Evolutionary conservation across 2,888 invertebrate genomes (phyloP).

Genomic region (Morinoia aosen): DNA sequence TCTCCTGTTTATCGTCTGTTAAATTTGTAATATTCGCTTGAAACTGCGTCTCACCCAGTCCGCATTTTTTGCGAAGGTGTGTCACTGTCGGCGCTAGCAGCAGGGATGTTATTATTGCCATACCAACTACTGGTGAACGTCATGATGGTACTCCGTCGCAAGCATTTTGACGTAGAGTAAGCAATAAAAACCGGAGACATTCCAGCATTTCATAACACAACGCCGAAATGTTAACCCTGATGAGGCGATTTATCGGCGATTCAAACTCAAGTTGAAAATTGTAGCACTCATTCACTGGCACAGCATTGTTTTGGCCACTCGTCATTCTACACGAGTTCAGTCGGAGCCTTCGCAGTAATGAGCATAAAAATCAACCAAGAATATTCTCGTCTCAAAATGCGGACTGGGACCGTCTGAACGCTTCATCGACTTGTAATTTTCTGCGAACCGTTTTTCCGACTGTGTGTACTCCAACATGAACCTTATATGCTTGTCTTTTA

Average conservation of each 20-base stretch:
- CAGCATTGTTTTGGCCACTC: not conserved
- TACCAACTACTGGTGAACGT: not conserved
- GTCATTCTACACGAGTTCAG: too few species aligned
- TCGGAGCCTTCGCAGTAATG: not conserved
- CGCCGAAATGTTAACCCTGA: not conserved
- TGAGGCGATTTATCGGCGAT: not conserved
- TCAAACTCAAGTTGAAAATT: not conserved
- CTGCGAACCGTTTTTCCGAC: not conserved
- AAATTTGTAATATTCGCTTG: not conserved
- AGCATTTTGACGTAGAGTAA: not conserved
- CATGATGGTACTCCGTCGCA: not conserved
- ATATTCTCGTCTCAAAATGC: not conserved
- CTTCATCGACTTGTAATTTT: not conserved
- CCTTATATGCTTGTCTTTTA: not conserved
- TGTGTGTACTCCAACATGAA: slow-evolving; percentile 12
- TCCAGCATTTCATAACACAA: not conserved
- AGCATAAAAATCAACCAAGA: not conserved
- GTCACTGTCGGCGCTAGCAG: not conserved
- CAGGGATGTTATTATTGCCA: not conserved
- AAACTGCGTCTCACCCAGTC: not conserved
- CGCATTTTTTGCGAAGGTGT: not conserved
- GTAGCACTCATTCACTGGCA: not conserved
- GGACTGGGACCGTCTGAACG: not conserved
- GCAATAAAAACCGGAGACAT: not conserved
- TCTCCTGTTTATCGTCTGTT: not conserved